Evolutionary conservation across 2,888 invertebrate species (phyloP).

Genomic region (Drosophila nr. perissopoda): DNA sequence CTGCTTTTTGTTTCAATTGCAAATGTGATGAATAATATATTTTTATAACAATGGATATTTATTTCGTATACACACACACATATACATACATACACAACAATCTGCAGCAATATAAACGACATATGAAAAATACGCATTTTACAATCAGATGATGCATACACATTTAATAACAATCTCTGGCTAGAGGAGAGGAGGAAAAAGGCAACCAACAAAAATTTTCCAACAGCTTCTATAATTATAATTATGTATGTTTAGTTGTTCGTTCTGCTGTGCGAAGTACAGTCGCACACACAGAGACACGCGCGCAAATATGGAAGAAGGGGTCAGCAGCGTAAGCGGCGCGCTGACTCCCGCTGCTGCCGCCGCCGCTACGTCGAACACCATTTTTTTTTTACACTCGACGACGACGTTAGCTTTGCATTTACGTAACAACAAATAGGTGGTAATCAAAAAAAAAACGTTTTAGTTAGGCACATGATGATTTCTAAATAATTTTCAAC

Average conservation of each 20-base stretch:
- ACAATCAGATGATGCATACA: conserved; percentile 17
- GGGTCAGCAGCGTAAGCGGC: conserved; percentile 61
- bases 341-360: conserved; percentile 58
- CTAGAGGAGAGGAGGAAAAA: conserved; percentile 1
- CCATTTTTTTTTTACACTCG: conserved; percentile 58
- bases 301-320: conserved; percentile 73
- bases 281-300: conserved; percentile 75
- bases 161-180: conserved; percentile 22
- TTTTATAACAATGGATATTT: conserved; percentile 19
- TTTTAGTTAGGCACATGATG: conserved; percentile 71
- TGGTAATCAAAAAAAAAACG: conserved; percentile 56
- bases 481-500: conserved; percentile 20
- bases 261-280: conserved; percentile 67
- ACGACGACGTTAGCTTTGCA: conserved; percentile 74
- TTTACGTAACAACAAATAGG: conserved; percentile 78
- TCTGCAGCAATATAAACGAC: conserved; percentile 14
- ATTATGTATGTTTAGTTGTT: conserved; percentile 39
- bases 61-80: conserved; percentile 6
- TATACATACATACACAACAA: conserved; percentile 2
- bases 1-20: conserved; percentile 36
- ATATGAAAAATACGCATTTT: conserved; percentile 27
- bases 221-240: conserved; percentile 63
- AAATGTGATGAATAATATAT: conserved; percentile 19
- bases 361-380: conserved; percentile 41
- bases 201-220: conserved; percentile 30